Evolutionary conservation across 2,888 invertebrate species (phyloP), one percentile per base, ranked within the genome.

Genomic region (Toxonevra muliebris): DNA sequence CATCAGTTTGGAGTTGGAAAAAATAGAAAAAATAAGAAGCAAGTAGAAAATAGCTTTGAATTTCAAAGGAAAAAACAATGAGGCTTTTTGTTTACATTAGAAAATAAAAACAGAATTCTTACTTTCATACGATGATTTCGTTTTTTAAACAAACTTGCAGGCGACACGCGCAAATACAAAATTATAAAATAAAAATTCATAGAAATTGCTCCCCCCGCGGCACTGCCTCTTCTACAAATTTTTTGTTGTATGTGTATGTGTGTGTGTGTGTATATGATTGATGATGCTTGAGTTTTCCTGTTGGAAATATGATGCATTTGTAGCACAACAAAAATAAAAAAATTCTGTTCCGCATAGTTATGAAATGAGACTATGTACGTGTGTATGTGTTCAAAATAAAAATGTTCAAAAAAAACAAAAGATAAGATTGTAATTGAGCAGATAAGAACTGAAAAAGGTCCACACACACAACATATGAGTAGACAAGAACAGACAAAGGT

Each of bases 221-320:
- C 30, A 2, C 7, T 7, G 2, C 20, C 54, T 61, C 50, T 59
- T 50, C 48, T 13, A 20, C 20, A n/a, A 55, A 30, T 40, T 40
- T 55, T 55, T 55, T 45, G 63, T 66, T 60, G 61, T 68, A 62
- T 69, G 30, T 7, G 30, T 30, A 7, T n/a, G 5, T 48, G 48
- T 48, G 48, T 15, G 48, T 69, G 70, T 68, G 66, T 69, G 69
- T 59, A 66, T 66, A 69, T 73, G 72, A 73, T 73, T 73, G 68
- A 73, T 73, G 72, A 68, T 68, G 71, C 68, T 43, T 71, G 71
- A 57, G 65, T 53, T 42, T 63, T 67, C 64, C 58, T 57, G 48
- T 15, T 48, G 48, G 15, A 15, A 13, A 15, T 15, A 15, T 8
- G n/a, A 15, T 4, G 48, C 48, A 48, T 48, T 30, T 30, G 30